These are phyloP conservation scores for Pituophis catenifer DNA, from an alignment of 2,113 vertebrate species.

Conservation along the genomic window DNA sequence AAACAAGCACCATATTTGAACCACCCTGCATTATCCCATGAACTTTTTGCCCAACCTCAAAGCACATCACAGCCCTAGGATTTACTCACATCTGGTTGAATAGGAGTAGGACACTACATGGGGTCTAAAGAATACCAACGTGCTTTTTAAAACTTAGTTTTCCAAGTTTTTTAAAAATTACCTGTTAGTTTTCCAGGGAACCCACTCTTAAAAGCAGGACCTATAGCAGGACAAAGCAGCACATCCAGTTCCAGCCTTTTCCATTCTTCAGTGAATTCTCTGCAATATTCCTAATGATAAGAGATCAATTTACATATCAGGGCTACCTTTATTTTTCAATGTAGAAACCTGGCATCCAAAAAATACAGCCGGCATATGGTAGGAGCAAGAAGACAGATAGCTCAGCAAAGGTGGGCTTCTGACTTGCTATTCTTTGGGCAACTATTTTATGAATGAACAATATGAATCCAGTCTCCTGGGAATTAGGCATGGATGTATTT, in stretches of 20 bases:
- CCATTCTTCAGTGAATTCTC: slow-evolving; percentile 76
- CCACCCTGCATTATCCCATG: not conserved
- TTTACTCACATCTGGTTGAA: not conserved
- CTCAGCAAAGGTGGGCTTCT: not conserved
- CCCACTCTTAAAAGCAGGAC: slow-evolving; percentile 67
- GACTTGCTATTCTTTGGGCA: not conserved
- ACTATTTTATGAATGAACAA: not conserved
- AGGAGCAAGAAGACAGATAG: not conserved
- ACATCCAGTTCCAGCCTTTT: slow-evolving; percentile 76
- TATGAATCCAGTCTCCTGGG: not conserved
- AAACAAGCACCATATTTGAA: not conserved
- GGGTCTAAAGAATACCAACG: not conserved
- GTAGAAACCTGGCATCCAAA: not conserved
- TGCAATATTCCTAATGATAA: slow-evolving; percentile 68
- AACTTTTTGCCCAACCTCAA: not conserved
- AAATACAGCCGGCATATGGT: not conserved
- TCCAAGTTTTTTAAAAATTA: slow-evolving; percentile 43
- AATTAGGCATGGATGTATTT: not conserved
- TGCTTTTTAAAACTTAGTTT: not conserved
- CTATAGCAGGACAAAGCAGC: slow-evolving; percentile 76
- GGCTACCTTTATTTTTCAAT: not conserved
- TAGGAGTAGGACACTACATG: not conserved
- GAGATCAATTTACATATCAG: not conserved
- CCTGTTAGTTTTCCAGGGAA: slow-evolving; percentile 59
- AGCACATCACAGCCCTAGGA: not conserved